A percentile compares a stretch with the other conserved stretches of the same genome.
Evolutionary conservation across 2,888 invertebrate genomes (phyloP).

Genomic region (Idaea dimidiata): DNA sequence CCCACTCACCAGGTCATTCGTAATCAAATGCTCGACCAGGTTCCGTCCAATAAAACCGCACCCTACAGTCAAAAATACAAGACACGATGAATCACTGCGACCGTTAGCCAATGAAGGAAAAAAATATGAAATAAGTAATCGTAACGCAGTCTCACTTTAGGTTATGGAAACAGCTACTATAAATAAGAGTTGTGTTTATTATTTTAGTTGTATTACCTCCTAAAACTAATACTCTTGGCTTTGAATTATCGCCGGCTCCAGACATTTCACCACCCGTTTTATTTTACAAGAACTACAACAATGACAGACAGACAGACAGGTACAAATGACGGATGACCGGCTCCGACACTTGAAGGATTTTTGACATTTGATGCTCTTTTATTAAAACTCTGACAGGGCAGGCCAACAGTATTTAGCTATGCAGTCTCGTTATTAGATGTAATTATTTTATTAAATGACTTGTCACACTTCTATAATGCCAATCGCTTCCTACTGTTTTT

Average conservation of each 20-base stretch:
- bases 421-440: too few species aligned
- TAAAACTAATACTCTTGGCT: conserved; percentile 71
- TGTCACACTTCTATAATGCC: too few species aligned
- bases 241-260: conserved; percentile 71
- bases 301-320: conserved; percentile 38
- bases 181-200: background rate
- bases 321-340: conserved; percentile 15
- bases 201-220: conserved; percentile 57
- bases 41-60: conserved; percentile 97
- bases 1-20: conserved; percentile 86
- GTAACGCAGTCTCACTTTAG: conserved; percentile 7
- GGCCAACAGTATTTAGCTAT: background rate
- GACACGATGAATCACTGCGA: conserved; percentile 66
- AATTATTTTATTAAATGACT: too few species aligned
- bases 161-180: background rate
- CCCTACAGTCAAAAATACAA: conserved; percentile 80
- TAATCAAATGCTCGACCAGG: conserved; percentile 89
- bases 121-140: conserved; percentile 32
- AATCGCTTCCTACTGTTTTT: too few species aligned
- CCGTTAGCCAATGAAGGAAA: conserved; percentile 55
- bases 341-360: conserved; percentile 16
- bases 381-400: background rate
- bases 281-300: conserved; percentile 36
- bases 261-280: conserved; percentile 66
- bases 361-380: conserved; percentile 13